Evolutionary conservation across 2,888 invertebrate genomes (phyloP).

Genomic region (Luperina testacea): DNA sequence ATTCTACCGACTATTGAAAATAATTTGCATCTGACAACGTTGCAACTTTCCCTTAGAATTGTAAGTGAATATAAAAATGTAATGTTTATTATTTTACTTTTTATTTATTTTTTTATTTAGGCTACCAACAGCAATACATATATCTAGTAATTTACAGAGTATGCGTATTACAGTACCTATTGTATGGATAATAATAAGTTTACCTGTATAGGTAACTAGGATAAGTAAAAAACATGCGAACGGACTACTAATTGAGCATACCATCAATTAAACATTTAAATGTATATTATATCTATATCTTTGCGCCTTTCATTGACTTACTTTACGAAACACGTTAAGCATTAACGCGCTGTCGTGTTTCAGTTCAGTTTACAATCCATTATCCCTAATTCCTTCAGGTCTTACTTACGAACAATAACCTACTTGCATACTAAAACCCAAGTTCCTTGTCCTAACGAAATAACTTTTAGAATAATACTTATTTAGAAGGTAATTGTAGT

Average conservation of each 20-base stretch:
- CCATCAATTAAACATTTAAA: too few species aligned
- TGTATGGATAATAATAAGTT: too few species aligned
- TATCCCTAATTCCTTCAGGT: slow-evolving; percentile 21
- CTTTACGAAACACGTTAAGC: not conserved
- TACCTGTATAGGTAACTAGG: too few species aligned
- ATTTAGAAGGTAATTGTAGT: slow-evolving; percentile 36
- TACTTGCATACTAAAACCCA: slow-evolving; percentile 10
- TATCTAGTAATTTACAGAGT: too few species aligned
- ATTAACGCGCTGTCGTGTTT: slow-evolving; percentile 14
- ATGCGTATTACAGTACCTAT: too few species aligned
- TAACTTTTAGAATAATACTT: slow-evolving; percentile 14
- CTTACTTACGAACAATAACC: slow-evolving; percentile 13
- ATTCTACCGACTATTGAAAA: not conserved
- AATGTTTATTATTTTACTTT: too few species aligned
- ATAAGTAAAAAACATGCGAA: too few species aligned
- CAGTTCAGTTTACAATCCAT: slow-evolving; percentile 4
- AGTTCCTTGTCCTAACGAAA: slow-evolving; percentile 33
- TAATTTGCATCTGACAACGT: not conserved
- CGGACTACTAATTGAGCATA: too few species aligned
- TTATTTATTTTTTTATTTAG: too few species aligned
- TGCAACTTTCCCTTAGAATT: not conserved
- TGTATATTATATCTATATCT: not conserved
- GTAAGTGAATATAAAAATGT: not conserved
- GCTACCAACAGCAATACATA: too few species aligned
- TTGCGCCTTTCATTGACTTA: not conserved